These are phyloP conservation scores for Acipenser transmontanus DNA, from an alignment of 2,797 vertebrate species.

Conservation along the genomic window DNA sequence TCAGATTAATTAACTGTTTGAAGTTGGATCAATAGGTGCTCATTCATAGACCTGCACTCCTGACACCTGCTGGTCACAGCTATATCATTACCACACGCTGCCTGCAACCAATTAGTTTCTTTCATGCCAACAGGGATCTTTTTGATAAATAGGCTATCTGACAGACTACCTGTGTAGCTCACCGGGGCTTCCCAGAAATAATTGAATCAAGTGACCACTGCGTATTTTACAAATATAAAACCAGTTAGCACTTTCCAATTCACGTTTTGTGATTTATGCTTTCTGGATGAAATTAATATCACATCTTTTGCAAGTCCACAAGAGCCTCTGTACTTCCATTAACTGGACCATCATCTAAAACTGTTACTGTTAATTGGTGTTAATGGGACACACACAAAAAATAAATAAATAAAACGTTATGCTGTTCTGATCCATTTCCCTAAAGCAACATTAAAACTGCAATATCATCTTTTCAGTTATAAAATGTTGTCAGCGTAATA, in stretches of 20 bases:
- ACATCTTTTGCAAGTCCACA: no score
- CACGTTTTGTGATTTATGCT: slow-evolving; percentile 55
- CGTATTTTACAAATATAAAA: slow-evolving; percentile 42
- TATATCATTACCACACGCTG: slow-evolving; percentile 44
- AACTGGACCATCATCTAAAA: no score
- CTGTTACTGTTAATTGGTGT: no score
- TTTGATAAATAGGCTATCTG: slow-evolving; percentile 66
- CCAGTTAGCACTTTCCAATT: slow-evolving; percentile 56
- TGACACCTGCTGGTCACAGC: slow-evolving; percentile 63
- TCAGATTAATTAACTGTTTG: slow-evolving; percentile 77
- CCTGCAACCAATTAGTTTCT: slow-evolving; percentile 50
- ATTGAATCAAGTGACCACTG: slow-evolving; percentile 58
- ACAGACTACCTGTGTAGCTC: slow-evolving; percentile 57
- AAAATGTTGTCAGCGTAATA: slow-evolving; percentile 7
- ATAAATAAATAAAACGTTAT: slow-evolving; percentile 21
- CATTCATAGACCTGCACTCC: slow-evolving; percentile 52
- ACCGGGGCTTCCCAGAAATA: slow-evolving; percentile 55
- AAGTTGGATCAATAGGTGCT: slow-evolving; percentile 63
- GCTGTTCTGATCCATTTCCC: slow-evolving; percentile 30
- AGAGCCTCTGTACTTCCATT: no score
- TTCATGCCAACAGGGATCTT: slow-evolving; percentile 53
- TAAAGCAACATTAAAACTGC: slow-evolving; percentile 20
- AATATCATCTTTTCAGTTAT: slow-evolving; percentile 35
- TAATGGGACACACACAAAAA: slow-evolving; percentile 3
- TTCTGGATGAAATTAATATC: slow-evolving; percentile 16